Base-by-base conservation (phyloP, 2,888 invertebrate genomes). In the Halictus quadricinctus region DNA sequence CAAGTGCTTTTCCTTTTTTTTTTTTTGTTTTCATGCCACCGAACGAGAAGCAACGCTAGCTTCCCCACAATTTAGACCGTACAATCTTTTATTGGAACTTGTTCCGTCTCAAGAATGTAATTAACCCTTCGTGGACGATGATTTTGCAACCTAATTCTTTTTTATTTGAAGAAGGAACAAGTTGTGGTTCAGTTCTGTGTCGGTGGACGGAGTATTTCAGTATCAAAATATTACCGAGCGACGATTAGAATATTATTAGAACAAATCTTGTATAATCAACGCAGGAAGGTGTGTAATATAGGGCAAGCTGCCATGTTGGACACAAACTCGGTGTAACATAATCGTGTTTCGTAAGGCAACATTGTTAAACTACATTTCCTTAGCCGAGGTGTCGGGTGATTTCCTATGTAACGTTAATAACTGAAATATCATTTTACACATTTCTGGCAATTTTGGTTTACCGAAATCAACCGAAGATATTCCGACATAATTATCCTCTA, bases 21-120 rank as follows among this genome's bases (percentile, higher is more conserved):
- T 36, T 8, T 41, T 21, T 69, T 36, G 3, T 41, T 21, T 36
- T 36, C 36, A 36, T 60, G 18, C n/a, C 15, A 21, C 10, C 18
- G 29, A 74, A 60, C 76, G 48, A 41, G 5, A 46, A 46, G 41
- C 13, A 50, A 54, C 43, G 21, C 36, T 94, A 21, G 15, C 2
- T 29, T 60, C 72, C 18, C 46, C 48, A n/a, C 21, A 54, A 36
- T 25, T 66, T 8, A n/a, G 2, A 70, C n/a, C n/a, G 0, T 70
- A 21, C n/a, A 43, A 70, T 43, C n/a, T 13, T 2, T n/a, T 2
- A 12, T 2, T 10, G 13, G 21, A 43, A 43, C 70, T 13, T 12
- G 4, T 43, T 70, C 21, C 5, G 5, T 41, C 7, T 8, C 8
- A 4, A 13, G n/a, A 43, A 43, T 70, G n/a, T 6, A 41, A 70